Base-by-base conservation (phyloP, 2,888 invertebrate species). In the Netelia fuscicornis region DNA sequence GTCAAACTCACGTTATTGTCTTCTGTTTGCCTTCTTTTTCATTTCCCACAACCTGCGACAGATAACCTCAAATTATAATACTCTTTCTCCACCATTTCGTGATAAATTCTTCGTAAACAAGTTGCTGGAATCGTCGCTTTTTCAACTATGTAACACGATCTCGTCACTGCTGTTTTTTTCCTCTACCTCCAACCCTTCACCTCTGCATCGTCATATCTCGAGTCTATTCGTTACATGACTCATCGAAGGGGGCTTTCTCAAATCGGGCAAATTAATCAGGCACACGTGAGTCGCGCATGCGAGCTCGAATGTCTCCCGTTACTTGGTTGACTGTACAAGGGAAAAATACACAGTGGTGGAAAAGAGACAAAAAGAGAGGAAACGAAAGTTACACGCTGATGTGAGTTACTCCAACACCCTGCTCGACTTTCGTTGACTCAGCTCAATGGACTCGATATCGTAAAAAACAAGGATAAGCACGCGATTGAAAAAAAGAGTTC, bases 211-310 rank as follows among this genome's bases (percentile, higher is more conserved):
- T 44, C 30, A 58, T 65, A 76, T 71, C 76, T 71, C 76, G 58
- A 70, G 65, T 42, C 71, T 25, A 64, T 71, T 75, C 68, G 74
- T 70, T 52, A 62, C 48, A 81, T 82, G 81, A 82, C 78, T 81
- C 81, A 82, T 81, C 71, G 74, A 75, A 64, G 58, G 75, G 81
- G 81, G 64, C 67, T 81, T 37, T 56, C 52, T 30, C 48, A 44
- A 74, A 84, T 81, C 78, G 58, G 64, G 44, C 74, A 30, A 78
- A 62, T 84, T 75, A 79, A 85, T 85, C 81, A 72, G 75, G 48
- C 84, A 79, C 78, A 65, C 78, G 75, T 65, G 65, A 75, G 56
- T 65, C 60, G 44, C 78, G 68, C 68, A 44, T 48, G 42, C 13
- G 48, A 10, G 48, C 5, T 42, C 44, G 72, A 62, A 44, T 48